Conservation (phyloP, 2,797 vertebrate genomes). For the Menidia menidia region DNA sequence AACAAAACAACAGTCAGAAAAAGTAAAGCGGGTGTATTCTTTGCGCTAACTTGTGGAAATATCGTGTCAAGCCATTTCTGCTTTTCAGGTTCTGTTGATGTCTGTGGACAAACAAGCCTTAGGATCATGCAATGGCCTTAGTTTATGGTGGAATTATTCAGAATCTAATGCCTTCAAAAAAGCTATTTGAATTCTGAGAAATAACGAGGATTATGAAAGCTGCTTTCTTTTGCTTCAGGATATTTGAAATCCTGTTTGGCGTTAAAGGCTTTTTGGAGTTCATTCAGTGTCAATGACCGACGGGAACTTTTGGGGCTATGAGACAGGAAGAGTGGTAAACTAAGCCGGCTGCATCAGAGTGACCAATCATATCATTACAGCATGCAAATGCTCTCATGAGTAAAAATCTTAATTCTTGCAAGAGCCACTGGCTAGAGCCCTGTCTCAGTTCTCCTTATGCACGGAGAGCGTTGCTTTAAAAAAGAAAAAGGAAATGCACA, state of each 20-base stretch:
- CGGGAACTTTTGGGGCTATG: slow-evolving; percentile 50
- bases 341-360: slow-evolving; percentile 44
- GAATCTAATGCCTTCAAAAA: slow-evolving; percentile 43
- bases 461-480: not conserved
- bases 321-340: slow-evolving; percentile 40
- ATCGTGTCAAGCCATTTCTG: slow-evolving; percentile 23
- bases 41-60: slow-evolving; percentile 31
- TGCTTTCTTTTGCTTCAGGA: slow-evolving; percentile 70
- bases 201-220: slow-evolving; percentile 68
- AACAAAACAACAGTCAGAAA: not conserved
- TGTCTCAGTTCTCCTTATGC: slow-evolving; percentile 29
- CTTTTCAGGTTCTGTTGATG: slow-evolving; percentile 46
- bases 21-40: slow-evolving; percentile 18
- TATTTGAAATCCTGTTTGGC: slow-evolving; percentile 69
- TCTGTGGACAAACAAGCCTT: slow-evolving; percentile 33
- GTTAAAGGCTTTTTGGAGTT: slow-evolving; percentile 61
- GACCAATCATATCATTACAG: slow-evolving; percentile 44
- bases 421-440: slow-evolving; percentile 30
- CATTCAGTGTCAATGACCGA: slow-evolving; percentile 60
- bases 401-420: slow-evolving; percentile 40
- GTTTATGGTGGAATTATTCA: slow-evolving; percentile 29
- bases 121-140: slow-evolving; percentile 25
- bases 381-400: slow-evolving; percentile 57
- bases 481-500: not conserved
- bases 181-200: slow-evolving; percentile 55